Conservation (phyloP, 2,888 invertebrate genomes). For the Shargacucullia verbasci region DNA sequence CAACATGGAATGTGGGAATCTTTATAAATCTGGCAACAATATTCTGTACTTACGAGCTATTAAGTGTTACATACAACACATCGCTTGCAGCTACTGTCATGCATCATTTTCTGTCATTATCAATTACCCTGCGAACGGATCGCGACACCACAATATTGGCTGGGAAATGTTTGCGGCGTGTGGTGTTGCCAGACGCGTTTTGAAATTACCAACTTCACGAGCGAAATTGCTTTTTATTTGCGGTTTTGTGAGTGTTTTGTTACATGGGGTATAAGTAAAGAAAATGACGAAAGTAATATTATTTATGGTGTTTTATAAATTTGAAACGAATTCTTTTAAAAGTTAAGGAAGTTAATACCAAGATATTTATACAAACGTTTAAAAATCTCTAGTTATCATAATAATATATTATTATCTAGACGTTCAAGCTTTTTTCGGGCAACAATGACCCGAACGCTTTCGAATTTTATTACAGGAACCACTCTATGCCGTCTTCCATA, state of each 20-base stretch:
- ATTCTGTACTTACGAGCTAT: conserved; percentile 67
- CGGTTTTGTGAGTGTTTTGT: conserved; percentile 33
- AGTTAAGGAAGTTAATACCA: too few species aligned
- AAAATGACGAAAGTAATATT: background rate
- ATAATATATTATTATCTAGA: too few species aligned
- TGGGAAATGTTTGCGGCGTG: conserved; percentile 68
- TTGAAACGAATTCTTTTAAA: too few species aligned
- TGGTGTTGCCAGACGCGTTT: conserved; percentile 69
- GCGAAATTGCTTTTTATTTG: conserved; percentile 43
- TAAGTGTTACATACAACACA: conserved; percentile 72
- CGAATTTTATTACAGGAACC: conserved; percentile 39
- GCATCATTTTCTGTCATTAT: conserved; percentile 86
- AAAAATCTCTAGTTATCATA: too few species aligned
- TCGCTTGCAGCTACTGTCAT: conserved; percentile 85
- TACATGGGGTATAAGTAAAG: conserved; percentile 12
- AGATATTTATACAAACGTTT: too few species aligned
- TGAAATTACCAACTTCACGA: conserved; percentile 52
- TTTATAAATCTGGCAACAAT: conserved; percentile 56
- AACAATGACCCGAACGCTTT: conserved; percentile 2
- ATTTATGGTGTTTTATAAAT: too few species aligned
- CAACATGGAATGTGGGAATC: conserved; percentile 28
- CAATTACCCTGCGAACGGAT: conserved; percentile 80
- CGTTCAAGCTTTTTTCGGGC: too few species aligned
- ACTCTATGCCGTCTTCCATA: background rate
- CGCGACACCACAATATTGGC: conserved; percentile 67